Evolutionary conservation across 2,113 vertebrate species (phyloP), one percentile per base, ranked within the genome.

Genomic region (Microtus richardsoni): DNA sequence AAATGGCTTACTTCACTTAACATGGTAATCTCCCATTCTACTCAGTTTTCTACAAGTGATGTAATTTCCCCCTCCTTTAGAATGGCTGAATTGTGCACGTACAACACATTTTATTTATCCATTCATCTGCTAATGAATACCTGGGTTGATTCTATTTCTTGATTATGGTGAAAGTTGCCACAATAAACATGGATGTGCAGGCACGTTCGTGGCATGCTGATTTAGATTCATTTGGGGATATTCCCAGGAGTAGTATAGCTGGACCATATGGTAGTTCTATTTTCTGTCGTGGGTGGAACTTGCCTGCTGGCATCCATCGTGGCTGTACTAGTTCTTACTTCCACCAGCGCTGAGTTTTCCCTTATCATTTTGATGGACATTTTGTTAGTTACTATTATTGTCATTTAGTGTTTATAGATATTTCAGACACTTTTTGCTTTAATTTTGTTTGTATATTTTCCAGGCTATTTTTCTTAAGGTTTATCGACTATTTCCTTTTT

Each of bases 391-490:
- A 71, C 70, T 77, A 19, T 36, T 52, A 36, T 24, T 92, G 36
- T 28, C n/a, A 58, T 11, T 73, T 95, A 77, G 11, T 94, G 44
- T 94, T 79, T 79, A 41, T 47, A 64, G 75, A 75, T 73, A 94
- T 60, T 86, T 68, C 36, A 86, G 70, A 70, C 33, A 16, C 49
- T 70, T 47, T 89, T 22, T 68, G 74, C 54, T 84, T 93, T 36
- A 70, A 36, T 70, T 93, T 96, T 54, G 17, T 70, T 83, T 88
- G 77, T 75, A 47, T 41, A 39, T 80, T 75, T 86, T 84, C 91
- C 3, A 93, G 64, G 87, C 62, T 28, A 17, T 94, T 92, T 89
- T 44, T 33, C 86, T 16, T 87, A 93, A 90, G 86, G 87, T 88
- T 30, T 49, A 30, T 71, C 86, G 41, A 36, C 30, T 93, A 49